Percentiles rank a stretch among this genome's conserved stretches.
These are phyloP conservation scores for Tetranychus truncatus DNA, from an alignment of 2,888 invertebrate genomes.

Conservation along the genomic window DNA sequence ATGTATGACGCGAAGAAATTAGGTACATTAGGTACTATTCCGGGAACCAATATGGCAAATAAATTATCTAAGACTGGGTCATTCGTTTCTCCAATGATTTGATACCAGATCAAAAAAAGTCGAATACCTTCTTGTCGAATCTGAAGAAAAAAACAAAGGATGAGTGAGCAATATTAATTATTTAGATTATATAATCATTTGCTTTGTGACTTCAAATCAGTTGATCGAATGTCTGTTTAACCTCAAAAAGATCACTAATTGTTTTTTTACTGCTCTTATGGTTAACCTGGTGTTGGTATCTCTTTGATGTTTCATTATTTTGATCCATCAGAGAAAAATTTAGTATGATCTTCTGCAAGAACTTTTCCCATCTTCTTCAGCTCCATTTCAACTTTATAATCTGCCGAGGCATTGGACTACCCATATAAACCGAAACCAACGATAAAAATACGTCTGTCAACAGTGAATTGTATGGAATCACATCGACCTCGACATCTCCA, in stretches of 20 bases:
- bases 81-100: conserved; percentile 78
- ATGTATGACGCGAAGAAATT: conserved; percentile 19
- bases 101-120: conserved; percentile 80
- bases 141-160: conserved; percentile 14
- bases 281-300: too few species aligned
- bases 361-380: conserved; percentile 67
- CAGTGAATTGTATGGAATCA: conserved; percentile 89
- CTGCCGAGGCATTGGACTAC: conserved; percentile 83
- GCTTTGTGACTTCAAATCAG: neutral
- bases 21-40: conserved; percentile 32
- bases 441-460: conserved; percentile 82
- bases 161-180: neutral
- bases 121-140: conserved; percentile 38
- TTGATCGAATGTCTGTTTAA: neutral
- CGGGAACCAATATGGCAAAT: conserved; percentile 75
- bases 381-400: conserved; percentile 84
- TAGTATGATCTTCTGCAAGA: conserved; percentile 72
- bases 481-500: conserved; percentile 91
- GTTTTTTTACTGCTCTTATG: neutral
- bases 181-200: neutral
- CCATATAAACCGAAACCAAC: conserved; percentile 90
- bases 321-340: conserved; percentile 88
- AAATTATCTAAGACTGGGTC: conserved; percentile 62
- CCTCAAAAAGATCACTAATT: neutral
- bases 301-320: too few species aligned